A percentile compares a stretch with the other conserved stretches of the same genome.
These are phyloP conservation scores for Leptopterna dolabrata DNA, from an alignment of 2,888 invertebrate species.

Conservation along the genomic window DNA sequence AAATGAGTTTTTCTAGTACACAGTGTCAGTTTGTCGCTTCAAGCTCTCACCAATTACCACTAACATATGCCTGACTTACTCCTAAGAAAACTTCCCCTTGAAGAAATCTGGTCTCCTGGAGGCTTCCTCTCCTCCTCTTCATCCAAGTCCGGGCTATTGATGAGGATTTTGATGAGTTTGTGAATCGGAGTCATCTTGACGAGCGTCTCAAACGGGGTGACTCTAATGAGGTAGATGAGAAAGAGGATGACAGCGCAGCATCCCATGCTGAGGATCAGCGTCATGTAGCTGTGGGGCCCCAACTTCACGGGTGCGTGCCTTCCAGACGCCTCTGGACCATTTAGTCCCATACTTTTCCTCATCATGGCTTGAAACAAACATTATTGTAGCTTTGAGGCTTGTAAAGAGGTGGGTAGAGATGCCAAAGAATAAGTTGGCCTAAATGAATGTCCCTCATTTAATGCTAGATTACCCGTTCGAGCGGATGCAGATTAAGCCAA, in stretches of 20 bases:
- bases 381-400: no score
- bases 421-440: no score
- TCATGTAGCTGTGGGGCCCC: conserved; percentile 17
- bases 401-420: no score
- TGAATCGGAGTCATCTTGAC: background rate
- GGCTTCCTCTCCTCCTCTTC: background rate
- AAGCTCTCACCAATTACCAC: background rate
- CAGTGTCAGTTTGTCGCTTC: background rate
- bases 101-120: background rate
- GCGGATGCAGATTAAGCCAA: no score
- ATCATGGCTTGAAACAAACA: background rate
- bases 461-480: no score
- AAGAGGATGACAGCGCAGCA: background rate
- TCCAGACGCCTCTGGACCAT: background rate
- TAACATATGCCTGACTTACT: background rate
- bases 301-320: background rate
- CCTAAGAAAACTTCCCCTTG: background rate
- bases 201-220: background rate
- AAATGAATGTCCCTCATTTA: no score
- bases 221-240: background rate
- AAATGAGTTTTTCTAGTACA: background rate
- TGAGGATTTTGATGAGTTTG: background rate
- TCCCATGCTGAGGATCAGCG: background rate
- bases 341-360: background rate
- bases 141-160: background rate